Evolutionary conservation across 1,140 invertebrate species (phyloP), one percentile per base, ranked within the genome.

Genomic region (Neomicropteryx cornuta): DNA sequence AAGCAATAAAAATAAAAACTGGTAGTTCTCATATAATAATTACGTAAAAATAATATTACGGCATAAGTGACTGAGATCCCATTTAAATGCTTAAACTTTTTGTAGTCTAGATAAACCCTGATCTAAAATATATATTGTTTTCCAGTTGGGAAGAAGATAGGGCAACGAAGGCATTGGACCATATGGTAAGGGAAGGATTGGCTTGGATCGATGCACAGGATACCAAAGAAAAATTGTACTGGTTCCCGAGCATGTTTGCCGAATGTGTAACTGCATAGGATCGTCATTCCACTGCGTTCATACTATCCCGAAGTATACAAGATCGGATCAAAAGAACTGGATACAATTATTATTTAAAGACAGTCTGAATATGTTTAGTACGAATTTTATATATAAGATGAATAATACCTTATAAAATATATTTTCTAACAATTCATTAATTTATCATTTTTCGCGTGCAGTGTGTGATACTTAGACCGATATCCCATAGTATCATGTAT

Each of bases 231-330:
- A 73, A 71, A 13, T 65, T 83, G 0, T 98, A 88, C 58, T 98
- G 94, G 88, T 97, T 98, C 68, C 95, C 95, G 4, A 92, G 90
- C 61, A 79, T 98, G 58, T 90, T 91, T 62, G 73, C 78, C 20
- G 81, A 73, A 21, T 82, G 82, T 57, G 74, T 82, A 33, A 49
- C 50, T 10, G 63, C 44, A 56, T 64, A 30, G 58, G 50, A 47
- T 49, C 59, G 24, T 37, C 24, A 23, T 14, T 18, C 29, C 24
- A 22, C 58, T 49, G 67, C 64, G 24, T 51, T 45, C 23, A 43
- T 19, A 29, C 31, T 29, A 8, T 27, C n/a, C 8, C n/a, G 8
- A 8, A 27, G 8, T 27, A 27, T 27, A 27, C 8, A 8, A 8
- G 24, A 27, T 27, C n/a, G 8, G 8, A 27, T 27, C n/a, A 27